These are phyloP conservation scores for Lasioglossum figueresi DNA, from an alignment of 2,888 invertebrate genomes.

Conservation along the genomic window DNA sequence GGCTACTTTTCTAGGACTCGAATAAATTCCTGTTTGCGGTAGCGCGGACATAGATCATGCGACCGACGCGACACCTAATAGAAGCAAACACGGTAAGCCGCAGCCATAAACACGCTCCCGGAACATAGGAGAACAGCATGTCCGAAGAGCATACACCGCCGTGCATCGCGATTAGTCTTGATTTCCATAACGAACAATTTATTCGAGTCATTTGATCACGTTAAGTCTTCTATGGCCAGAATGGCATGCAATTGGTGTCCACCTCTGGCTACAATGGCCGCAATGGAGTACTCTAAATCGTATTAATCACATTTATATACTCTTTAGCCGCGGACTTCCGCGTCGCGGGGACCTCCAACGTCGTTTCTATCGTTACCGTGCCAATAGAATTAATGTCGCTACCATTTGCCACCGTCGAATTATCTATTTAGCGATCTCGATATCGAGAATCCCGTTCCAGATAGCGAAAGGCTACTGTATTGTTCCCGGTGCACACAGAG, in stretches of 20 bases:
- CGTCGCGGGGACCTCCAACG: neutral
- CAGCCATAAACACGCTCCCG: neutral
- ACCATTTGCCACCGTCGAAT: neutral
- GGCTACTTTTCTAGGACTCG: neutral
- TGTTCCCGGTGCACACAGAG: neutral
- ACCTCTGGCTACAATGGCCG: neutral
- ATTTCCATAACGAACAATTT: slow-evolving; percentile 15
- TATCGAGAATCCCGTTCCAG: neutral
- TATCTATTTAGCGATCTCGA: neutral
- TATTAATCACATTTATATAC: slow-evolving; percentile 2
- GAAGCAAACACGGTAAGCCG: neutral
- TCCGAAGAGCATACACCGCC: neutral
- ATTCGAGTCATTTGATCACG: neutral
- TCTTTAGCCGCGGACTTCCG: neutral
- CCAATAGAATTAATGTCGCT: neutral
- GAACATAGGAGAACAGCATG: neutral
- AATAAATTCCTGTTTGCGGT: neutral
- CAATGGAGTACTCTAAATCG: slow-evolving; percentile 6
- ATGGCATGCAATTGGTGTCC: slow-evolving; percentile 4
- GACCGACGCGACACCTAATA: neutral
- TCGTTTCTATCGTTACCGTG: neutral
- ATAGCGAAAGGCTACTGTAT: neutral
- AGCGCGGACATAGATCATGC: neutral
- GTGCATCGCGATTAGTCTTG: slow-evolving; percentile 8
- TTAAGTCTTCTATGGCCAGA: slow-evolving; percentile 8